phyloP scores from a whole-genome alignment of 2,888 invertebrate genomes.

The Pemphredon lugubris region DNA sequence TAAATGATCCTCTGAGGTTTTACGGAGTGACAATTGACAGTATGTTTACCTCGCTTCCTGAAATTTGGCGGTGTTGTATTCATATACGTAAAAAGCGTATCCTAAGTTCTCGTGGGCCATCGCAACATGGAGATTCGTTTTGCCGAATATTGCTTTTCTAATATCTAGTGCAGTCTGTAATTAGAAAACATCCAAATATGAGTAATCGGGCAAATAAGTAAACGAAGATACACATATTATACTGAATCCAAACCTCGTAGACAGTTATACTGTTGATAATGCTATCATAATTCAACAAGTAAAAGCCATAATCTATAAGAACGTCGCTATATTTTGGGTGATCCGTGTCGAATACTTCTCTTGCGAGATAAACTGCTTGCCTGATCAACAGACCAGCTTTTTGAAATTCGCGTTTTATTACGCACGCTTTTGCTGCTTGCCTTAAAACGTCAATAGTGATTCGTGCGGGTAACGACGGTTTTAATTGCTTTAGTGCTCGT shows the following conservation, averaged over 20 bases:
- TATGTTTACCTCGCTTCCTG: conserved; percentile 86
- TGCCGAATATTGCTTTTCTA: conserved; percentile 90
- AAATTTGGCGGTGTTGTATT: conserved; percentile 94
- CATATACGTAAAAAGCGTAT: conserved; percentile 95
- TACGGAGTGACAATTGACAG: no score
- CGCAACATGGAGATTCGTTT: conserved; percentile 93
- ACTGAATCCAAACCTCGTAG: conserved; percentile 85
- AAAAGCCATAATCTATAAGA: conserved; percentile 94
- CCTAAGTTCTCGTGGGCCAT: conserved; percentile 95
- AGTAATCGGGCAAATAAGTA: background rate
- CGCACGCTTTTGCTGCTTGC: conserved; percentile 94
- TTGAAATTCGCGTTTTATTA: conserved; percentile 92
- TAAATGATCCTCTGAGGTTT: background rate
- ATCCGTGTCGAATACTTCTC: conserved; percentile 84
- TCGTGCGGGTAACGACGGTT: conserved; percentile 85
- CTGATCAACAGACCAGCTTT: conserved; percentile 91
- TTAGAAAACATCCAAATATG: conserved; percentile 22
- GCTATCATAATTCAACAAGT: conserved; percentile 93
- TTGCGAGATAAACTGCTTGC: conserved; percentile 89
- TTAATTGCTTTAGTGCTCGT: conserved; percentile 87
- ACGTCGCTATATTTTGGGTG: conserved; percentile 93
- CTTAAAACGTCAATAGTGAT: conserved; percentile 91
- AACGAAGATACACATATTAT: background rate
- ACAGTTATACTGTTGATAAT: conserved; percentile 92
- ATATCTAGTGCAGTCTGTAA: conserved; percentile 87